These are phyloP conservation scores for Trissolcus brochymenae DNA, from an alignment of 2,888 invertebrate genomes.

Conservation along the genomic window DNA sequence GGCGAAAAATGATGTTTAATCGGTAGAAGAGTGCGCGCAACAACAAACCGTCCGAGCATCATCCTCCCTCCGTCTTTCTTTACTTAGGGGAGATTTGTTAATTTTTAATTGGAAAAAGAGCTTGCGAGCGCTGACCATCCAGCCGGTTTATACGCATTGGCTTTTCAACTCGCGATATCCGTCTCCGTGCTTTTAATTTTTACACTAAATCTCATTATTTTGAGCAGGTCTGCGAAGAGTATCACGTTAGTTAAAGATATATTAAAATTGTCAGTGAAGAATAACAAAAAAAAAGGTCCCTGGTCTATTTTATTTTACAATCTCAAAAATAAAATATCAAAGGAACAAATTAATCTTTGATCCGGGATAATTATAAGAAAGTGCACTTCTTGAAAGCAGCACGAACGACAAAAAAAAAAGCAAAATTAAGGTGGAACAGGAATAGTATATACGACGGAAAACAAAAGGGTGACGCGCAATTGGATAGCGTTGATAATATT, in stretches of 20 bases:
- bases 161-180: slow-evolving; percentile 37
- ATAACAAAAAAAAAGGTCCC: background rate
- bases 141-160: slow-evolving; percentile 35
- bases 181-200: slow-evolving; percentile 39
- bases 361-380: no score
- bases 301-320: background rate
- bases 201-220: slow-evolving; percentile 46
- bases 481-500: slow-evolving; percentile 39
- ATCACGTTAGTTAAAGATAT: slow-evolving; percentile 22
- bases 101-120: slow-evolving; percentile 75
- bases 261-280: background rate
- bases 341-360: background rate
- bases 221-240: slow-evolving; percentile 25
- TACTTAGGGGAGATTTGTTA: slow-evolving; percentile 69
- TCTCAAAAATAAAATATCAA: background rate
- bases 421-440: background rate
- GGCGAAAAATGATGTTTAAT: slow-evolving; percentile 73
- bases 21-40: slow-evolving; percentile 69
- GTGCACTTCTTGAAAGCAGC: no score
- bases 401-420: background rate
- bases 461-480: slow-evolving; percentile 19
- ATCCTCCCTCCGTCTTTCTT: slow-evolving; percentile 53
- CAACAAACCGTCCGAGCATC: slow-evolving; percentile 66
- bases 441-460: background rate
- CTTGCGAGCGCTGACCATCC: slow-evolving; percentile 39